Evolutionary conservation across 2,113 vertebrate species (phyloP).

Genomic region (Vanacampus margaritifer): DNA sequence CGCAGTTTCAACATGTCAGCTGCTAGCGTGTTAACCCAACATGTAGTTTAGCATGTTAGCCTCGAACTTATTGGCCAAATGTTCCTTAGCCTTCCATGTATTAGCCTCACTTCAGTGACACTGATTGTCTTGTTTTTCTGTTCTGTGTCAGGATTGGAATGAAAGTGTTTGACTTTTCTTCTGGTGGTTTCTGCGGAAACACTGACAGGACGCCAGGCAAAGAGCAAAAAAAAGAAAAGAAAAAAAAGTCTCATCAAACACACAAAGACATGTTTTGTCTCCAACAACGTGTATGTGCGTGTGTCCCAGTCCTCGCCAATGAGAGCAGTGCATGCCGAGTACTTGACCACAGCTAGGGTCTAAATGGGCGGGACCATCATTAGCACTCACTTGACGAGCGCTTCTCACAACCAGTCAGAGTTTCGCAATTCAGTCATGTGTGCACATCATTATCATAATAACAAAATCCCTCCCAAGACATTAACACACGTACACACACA

Average conservation of each 20-base stretch:
- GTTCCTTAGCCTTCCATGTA: too few relatives aligned
- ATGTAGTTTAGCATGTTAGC: too few relatives aligned
- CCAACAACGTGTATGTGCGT: neutral
- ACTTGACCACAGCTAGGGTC: constrained; percentile 1
- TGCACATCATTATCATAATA: neutral
- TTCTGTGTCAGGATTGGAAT: neutral
- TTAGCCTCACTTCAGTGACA: neutral
- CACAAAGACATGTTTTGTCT: constrained; percentile 56
- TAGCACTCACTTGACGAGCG: neutral
- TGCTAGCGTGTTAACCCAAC: too few relatives aligned
- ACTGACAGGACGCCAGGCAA: neutral
- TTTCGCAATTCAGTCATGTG: neutral
- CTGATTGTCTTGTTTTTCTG: neutral
- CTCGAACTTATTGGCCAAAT: too few relatives aligned
- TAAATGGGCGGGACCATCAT: neutral
- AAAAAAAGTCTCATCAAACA: neutral
- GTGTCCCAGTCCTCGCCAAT: constrained; percentile 43
- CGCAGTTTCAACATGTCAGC: neutral
- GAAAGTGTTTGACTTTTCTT: neutral
- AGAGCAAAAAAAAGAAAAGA: neutral
- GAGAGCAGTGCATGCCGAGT: constrained; percentile 43
- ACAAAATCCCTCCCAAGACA: neutral
- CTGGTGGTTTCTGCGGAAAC: neutral
- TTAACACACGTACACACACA: neutral
- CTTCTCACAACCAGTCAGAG: neutral